phyloP scores from a whole-genome alignment of 2,797 vertebrate genomes.

The Sebastolobus alascanus region DNA sequence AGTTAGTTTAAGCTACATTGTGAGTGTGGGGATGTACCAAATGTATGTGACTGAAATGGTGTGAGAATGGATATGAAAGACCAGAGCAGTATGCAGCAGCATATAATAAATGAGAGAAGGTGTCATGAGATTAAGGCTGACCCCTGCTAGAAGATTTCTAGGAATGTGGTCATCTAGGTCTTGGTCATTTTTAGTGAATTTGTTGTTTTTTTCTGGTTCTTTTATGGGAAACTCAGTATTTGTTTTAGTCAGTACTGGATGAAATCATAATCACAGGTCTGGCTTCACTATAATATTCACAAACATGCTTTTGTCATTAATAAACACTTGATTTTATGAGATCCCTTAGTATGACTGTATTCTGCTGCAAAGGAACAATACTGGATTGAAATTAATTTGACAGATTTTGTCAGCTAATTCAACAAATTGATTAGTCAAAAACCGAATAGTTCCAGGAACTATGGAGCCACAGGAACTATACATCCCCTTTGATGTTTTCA shows the following conservation, averaged over 20 bases:
- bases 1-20: background rate
- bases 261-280: background rate
- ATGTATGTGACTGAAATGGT: background rate
- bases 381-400: background rate
- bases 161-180: background rate
- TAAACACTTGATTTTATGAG: background rate
- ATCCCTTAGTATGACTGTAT: background rate
- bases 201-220: background rate
- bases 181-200: background rate
- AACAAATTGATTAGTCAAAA: background rate
- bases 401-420: background rate
- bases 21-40: background rate
- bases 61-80: background rate
- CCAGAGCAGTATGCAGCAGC: background rate
- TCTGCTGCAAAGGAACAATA: background rate
- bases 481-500: background rate
- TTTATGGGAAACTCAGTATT: background rate
- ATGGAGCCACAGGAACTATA: background rate
- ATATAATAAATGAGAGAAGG: slow-evolving; percentile 1
- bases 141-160: background rate
- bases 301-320: background rate
- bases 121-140: slow-evolving; percentile 6
- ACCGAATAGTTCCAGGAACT: background rate
- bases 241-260: background rate
- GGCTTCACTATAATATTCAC: background rate